Conservation (phyloP, 2,797 vertebrate species). For the Coregonus suidteri region DNA sequence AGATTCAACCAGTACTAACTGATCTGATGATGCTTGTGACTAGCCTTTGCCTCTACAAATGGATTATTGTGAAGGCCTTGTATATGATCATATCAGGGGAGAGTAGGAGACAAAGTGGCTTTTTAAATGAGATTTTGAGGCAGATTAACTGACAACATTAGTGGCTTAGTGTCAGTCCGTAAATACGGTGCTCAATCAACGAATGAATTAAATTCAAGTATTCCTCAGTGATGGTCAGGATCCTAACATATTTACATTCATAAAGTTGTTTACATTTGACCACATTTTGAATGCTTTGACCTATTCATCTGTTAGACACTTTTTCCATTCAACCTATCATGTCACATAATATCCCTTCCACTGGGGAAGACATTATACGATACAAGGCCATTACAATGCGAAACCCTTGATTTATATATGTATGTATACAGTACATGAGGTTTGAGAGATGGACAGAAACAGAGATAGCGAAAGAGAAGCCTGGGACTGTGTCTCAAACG, state of each 20-base stretch:
- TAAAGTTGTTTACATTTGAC: too few relatives aligned
- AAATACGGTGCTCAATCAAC: too few relatives aligned
- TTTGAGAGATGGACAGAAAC: conserved; percentile 68
- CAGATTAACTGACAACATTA: not conserved
- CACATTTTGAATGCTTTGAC: too few relatives aligned
- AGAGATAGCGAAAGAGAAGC: conserved; percentile 57
- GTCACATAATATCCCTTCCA: not conserved
- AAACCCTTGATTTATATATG: conserved; percentile 51
- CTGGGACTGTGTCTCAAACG: not conserved
- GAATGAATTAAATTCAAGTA: not conserved
- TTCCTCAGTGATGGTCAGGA: not conserved
- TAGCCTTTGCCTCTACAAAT: not conserved
- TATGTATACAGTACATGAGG: conserved; percentile 50
- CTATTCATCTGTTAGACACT: not conserved
- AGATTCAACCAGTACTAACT: not conserved
- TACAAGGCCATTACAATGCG: conserved; percentile 37
- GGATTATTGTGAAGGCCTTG: not conserved
- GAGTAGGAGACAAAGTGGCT: not conserved
- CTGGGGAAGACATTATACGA: conserved; percentile 32
- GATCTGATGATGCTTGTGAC: not conserved
- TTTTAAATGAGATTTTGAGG: not conserved
- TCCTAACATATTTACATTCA: not conserved
- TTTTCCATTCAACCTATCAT: not conserved
- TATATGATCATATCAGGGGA: not conserved
- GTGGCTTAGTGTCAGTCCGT: not conserved